phyloP scores from a whole-genome alignment of 92 coral and sea anemone species.

The Phymanthus crucifer region DNA sequence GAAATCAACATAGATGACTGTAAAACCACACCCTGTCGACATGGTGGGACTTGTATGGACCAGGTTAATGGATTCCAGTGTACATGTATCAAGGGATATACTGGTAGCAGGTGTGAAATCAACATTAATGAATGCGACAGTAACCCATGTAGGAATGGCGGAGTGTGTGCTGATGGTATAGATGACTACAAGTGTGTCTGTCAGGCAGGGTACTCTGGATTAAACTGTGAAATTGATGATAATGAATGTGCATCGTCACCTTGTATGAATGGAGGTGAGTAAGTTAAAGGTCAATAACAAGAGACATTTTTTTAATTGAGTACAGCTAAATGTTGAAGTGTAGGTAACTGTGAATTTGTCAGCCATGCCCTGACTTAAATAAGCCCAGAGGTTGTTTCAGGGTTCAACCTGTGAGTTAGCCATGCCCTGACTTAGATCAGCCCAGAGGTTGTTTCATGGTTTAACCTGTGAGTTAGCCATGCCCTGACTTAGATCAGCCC shows the following conservation, averaged over 20 bases:
- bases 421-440: not conserved
- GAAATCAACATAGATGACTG: constrained; percentile 71
- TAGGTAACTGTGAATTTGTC: not conserved
- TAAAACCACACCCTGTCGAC: constrained; percentile 62
- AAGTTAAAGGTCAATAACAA: not conserved
- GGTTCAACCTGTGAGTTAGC: not conserved
- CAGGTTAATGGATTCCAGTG: constrained; percentile 60
- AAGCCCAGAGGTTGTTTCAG: not conserved
- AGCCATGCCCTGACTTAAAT: no score
- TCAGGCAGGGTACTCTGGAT: constrained; percentile 68
- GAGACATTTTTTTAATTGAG: not conserved
- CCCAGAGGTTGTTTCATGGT: no score
- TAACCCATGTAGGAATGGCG: constrained; percentile 77
- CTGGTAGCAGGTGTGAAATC: constrained; percentile 62
- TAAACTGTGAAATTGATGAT: constrained; percentile 56
- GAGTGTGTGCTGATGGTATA: constrained; percentile 88
- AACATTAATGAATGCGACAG: constrained; percentile 74
- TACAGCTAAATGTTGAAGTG: not conserved
- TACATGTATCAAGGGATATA: constrained; percentile 59
- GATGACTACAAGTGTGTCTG: constrained; percentile 77
- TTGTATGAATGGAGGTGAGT: constrained; percentile 72
- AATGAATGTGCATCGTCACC: constrained; percentile 72
- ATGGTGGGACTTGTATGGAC: constrained; percentile 71
- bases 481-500: no score
- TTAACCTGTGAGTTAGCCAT: no score